Base-by-base conservation (phyloP, 2,113 vertebrate species). In the Otis tarda region DNA sequence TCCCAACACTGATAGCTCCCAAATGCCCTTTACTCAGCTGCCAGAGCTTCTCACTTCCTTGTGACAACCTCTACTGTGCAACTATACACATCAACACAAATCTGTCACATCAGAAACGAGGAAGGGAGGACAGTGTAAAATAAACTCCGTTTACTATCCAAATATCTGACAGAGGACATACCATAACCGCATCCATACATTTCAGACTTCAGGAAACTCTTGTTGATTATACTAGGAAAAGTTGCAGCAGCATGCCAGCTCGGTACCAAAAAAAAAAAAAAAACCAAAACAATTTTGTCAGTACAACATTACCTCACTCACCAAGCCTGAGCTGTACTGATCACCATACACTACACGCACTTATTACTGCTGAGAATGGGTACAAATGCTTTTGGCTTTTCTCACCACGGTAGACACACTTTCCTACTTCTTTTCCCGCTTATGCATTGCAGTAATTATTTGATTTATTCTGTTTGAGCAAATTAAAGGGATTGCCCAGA, bases 41-140 rank as follows among this genome's bases (percentile, higher is more conserved):
- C 94, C 95, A 95, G 81, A 96, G 69, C 41, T 81, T 86, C 79
- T 94, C 89, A 92, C 52, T 96, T 96, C 61, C 49, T 86, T 68
- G 59, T 94, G 96, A 95, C 95, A 93, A 87, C 71, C 81, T 94
- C 95, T 45, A 60, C 49, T 31, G 70, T 64, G 83, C 84, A 84
- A 76, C 63, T 77, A 89, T 87, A 67, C 73, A 92, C 81, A 70
- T 88, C 89, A 88, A 86, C 79, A 91, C 91, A 41, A 68, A 95
- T 92, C 93, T 95, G 95, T 95, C 93, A 96, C 64, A 53, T 64
- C 80, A 84, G 61, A 92, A 91, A 82, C 9, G 39, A 74, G 70
- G 76, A 75, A 83, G 50, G 45, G 55, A 92, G 43, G 77, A 35
- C 37, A n/a, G 87, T 84, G 77, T 83, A 91, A 96, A 95, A 92